phyloP scores from a whole-genome alignment of 2,888 invertebrate species.

The Meganola albula region DNA sequence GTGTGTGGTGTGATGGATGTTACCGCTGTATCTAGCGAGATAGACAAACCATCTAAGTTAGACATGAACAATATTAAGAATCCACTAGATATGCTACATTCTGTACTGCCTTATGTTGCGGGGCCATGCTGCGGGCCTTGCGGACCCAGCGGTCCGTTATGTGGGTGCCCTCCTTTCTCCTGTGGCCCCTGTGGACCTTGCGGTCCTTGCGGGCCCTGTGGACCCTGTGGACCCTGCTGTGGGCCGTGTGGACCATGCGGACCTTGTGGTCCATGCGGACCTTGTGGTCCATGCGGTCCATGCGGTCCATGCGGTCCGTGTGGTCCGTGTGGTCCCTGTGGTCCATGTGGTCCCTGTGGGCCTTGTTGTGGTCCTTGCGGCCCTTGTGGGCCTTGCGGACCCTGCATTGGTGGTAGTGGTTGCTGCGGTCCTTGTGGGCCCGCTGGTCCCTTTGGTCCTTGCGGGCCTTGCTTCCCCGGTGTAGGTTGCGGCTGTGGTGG shows the following conservation, averaged over 20 bases:
- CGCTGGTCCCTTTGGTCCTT: slow-evolving; percentile 11
- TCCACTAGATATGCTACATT: background rate
- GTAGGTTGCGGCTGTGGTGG: slow-evolving; percentile 19
- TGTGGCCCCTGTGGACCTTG: slow-evolving; percentile 22
- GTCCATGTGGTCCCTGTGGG: slow-evolving; percentile 14
- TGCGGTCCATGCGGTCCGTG: slow-evolving; percentile 23
- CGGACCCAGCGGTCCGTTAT: background rate
- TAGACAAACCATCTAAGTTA: background rate
- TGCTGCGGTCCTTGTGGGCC: slow-evolving; percentile 12
- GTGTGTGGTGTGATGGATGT: slow-evolving; percentile 11
- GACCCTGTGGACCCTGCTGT: slow-evolving; percentile 25
- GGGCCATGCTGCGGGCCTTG: no score
- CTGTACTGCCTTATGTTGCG: background rate
- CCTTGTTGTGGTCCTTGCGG: slow-evolving; percentile 13
- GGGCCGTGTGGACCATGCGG: slow-evolving; percentile 13
- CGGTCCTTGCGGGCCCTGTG: slow-evolving; percentile 31
- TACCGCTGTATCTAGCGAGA: background rate
- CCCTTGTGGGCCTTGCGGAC: slow-evolving; percentile 6
- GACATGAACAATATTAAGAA: background rate
- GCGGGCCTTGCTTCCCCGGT: slow-evolving; percentile 10
- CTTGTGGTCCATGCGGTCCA: slow-evolving; percentile 22
- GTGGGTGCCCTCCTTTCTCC: background rate
- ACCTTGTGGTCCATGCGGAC: slow-evolving; percentile 19
- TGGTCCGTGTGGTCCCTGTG: slow-evolving; percentile 25
- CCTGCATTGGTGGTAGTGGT: slow-evolving; percentile 15